Evolutionary conservation across 2,888 invertebrate species (phyloP).

Genomic region (Archips crataeganus): DNA sequence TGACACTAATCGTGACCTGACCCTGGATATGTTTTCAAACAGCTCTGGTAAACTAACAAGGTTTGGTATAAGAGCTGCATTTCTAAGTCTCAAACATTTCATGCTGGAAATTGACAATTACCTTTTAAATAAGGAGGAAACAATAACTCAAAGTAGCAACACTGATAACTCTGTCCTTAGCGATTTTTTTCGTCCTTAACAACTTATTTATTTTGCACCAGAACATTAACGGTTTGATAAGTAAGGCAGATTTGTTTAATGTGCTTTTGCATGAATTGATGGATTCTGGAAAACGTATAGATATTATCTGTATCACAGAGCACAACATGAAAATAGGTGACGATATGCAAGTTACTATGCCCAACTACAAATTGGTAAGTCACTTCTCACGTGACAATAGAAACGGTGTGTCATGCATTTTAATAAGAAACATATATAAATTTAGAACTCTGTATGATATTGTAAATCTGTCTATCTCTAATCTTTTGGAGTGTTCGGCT

Average conservation of each 20-base stretch:
- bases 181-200: no score
- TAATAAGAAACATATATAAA: background rate
- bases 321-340: background rate
- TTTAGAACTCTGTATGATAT: background rate
- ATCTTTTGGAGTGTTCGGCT: conserved; percentile 2
- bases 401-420: background rate
- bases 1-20: background rate
- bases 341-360: background rate
- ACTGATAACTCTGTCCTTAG: no score
- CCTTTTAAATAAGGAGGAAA: background rate
- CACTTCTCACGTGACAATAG: background rate
- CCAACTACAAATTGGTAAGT: background rate
- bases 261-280: no score
- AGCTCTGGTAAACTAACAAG: background rate
- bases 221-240: no score
- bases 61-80: background rate
- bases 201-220: no score
- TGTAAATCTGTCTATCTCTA: background rate
- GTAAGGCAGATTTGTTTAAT: no score
- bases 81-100: background rate
- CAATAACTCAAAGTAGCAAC: background rate
- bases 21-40: background rate
- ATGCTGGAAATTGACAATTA: background rate
- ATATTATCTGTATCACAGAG: background rate
- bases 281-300: background rate